phyloP scores from a whole-genome alignment of 2,888 invertebrate genomes.

The Agrochola macilenta region DNA sequence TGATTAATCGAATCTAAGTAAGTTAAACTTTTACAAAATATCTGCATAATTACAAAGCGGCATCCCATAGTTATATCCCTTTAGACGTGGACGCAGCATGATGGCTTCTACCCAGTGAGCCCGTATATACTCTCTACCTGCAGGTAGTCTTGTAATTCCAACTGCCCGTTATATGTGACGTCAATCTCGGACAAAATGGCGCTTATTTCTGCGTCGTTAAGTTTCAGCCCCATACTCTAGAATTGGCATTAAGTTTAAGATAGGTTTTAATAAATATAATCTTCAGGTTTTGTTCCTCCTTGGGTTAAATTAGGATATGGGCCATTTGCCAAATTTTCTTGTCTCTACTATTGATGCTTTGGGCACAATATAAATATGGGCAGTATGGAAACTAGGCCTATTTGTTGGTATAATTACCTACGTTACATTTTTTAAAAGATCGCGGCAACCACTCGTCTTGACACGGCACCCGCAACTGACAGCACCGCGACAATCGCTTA shows the following conservation, averaged over 20 bases:
- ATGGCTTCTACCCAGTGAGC: constrained; percentile 65
- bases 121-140: constrained; percentile 92
- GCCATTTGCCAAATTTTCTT: neutral
- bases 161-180: constrained; percentile 95
- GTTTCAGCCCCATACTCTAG: constrained; percentile 92
- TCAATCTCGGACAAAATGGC: constrained; percentile 96
- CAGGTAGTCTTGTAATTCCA: constrained; percentile 96
- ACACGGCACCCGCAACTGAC: too few species aligned
- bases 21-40: constrained; percentile 14
- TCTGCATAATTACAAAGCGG: constrained; percentile 59
- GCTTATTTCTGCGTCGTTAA: constrained; percentile 93
- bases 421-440: too few species aligned
- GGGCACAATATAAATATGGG: too few species aligned
- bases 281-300: neutral
- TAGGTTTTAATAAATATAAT: neutral
- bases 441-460: too few species aligned
- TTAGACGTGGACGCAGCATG: constrained; percentile 61
- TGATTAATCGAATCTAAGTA: neutral
- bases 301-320: neutral
- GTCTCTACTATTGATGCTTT: neutral
- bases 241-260: constrained; percentile 68
- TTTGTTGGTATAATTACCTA: too few species aligned
- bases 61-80: constrained; percentile 32
- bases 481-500: too few species aligned
- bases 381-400: too few species aligned